A percentile compares a stretch with the other conserved stretches of the same genome.
Evolutionary conservation across 2,113 vertebrate genomes (phyloP).

Genomic region (Sorex fumeus): DNA sequence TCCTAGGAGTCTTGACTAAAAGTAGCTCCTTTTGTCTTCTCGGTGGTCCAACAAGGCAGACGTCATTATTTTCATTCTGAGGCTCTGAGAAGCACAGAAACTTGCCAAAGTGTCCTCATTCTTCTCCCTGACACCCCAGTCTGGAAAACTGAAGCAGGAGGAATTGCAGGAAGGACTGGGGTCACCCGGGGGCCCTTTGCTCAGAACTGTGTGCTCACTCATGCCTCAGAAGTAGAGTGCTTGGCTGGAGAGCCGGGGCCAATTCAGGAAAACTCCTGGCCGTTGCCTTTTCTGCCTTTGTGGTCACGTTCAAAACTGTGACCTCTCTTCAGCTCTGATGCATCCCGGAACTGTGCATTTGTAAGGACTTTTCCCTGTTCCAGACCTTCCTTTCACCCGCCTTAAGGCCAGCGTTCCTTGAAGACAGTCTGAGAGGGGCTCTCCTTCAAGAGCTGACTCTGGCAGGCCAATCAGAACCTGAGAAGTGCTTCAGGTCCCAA

Average conservation of each 20-base stretch:
- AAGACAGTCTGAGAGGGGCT: background rate
- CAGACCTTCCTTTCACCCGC: background rate
- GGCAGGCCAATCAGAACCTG: background rate
- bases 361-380: background rate
- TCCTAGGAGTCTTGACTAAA: background rate
- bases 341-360: background rate
- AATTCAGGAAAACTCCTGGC: background rate
- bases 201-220: background rate
- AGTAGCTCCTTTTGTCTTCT: background rate
- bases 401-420: background rate
- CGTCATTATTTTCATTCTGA: background rate
- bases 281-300: background rate
- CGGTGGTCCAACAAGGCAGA: background rate
- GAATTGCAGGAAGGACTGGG: background rate
- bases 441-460: background rate
- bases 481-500: too few species aligned
- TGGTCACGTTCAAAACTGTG: slow-evolving; percentile 11
- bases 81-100: background rate
- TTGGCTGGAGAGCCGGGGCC: background rate
- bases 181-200: background rate
- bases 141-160: background rate
- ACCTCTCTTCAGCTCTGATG: background rate
- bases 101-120: background rate
- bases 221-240: background rate
- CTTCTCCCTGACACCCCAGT: background rate